Evolutionary conservation across 2,113 vertebrate genomes (phyloP).

Genomic region (Nyctereutes procyonoides): DNA sequence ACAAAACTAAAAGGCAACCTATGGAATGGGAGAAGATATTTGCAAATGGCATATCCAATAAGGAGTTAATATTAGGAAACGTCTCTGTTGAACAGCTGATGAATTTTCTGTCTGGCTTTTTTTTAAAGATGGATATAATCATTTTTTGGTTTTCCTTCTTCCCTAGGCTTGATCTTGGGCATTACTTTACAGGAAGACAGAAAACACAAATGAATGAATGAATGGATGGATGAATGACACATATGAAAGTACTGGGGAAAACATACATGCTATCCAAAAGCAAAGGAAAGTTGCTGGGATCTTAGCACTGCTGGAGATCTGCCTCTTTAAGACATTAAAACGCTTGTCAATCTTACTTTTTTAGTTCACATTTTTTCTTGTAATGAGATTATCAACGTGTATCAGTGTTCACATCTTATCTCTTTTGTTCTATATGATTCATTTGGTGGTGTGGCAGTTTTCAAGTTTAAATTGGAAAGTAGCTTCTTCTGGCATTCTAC

Average conservation of each 20-base stretch:
- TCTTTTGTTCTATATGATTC: conserved; percentile 48
- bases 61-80: neutral
- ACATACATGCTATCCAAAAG: neutral
- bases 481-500: conserved; percentile 28
- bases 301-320: neutral
- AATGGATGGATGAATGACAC: neutral
- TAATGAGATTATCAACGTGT: conserved; percentile 43
- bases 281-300: neutral
- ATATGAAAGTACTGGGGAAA: neutral
- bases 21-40: neutral
- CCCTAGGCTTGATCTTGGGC: neutral
- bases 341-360: neutral
- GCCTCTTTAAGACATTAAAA: neutral
- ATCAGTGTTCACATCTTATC: neutral
- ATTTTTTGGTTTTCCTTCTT: neutral
- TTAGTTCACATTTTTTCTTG: conserved; percentile 39
- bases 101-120: neutral
- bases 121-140: neutral
- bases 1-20: neutral
- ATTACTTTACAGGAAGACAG: neutral
- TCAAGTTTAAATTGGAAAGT: conserved; percentile 34
- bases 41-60: neutral
- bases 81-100: neutral
- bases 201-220: neutral
- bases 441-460: conserved; percentile 38